Evolutionary conservation across 2,797 vertebrate genomes (phyloP).

Genomic region (Sciurus vulgaris): DNA sequence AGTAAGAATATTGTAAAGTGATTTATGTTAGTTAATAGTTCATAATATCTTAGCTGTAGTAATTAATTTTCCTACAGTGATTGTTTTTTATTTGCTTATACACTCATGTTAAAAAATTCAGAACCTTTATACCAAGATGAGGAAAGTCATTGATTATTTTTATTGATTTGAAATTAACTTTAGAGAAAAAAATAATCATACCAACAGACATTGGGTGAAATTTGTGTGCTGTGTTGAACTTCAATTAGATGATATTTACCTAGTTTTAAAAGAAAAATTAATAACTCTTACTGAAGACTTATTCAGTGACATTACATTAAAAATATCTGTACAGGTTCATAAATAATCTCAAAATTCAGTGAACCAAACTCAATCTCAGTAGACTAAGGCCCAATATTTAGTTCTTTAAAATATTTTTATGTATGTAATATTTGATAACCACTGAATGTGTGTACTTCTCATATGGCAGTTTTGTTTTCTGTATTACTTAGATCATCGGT

Average conservation of each 20-base stretch:
- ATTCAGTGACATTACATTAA: not conserved
- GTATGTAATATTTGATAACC: slow-evolving; percentile 33
- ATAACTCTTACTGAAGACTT: not conserved
- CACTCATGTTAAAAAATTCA: slow-evolving; percentile 29
- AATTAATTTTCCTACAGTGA: not conserved
- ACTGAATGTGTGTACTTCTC: slow-evolving; percentile 48
- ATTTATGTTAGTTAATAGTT: slow-evolving; percentile 1
- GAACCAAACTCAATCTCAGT: not conserved
- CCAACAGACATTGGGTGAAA: not conserved
- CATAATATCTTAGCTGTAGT: not conserved
- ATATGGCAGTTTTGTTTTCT: slow-evolving; percentile 73
- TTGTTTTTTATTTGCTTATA: slow-evolving; percentile 58
- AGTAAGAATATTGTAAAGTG: slow-evolving; percentile 4
- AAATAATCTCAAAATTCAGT: not conserved
- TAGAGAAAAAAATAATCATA: not conserved
- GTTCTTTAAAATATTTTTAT: not conserved
- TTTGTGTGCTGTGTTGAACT: not conserved
- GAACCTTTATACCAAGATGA: slow-evolving; percentile 28
- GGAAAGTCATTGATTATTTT: slow-evolving; percentile 37
- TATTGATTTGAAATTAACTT: slow-evolving; percentile 55
- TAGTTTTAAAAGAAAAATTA: slow-evolving; percentile 35
- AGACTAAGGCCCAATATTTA: not conserved
- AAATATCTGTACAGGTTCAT: not conserved
- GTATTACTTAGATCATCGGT: slow-evolving; percentile 68
- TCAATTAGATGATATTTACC: slow-evolving; percentile 21